These are phyloP conservation scores for Rhinolophus sinicus DNA, from an alignment of 2,113 vertebrate genomes.

Conservation along the genomic window DNA sequence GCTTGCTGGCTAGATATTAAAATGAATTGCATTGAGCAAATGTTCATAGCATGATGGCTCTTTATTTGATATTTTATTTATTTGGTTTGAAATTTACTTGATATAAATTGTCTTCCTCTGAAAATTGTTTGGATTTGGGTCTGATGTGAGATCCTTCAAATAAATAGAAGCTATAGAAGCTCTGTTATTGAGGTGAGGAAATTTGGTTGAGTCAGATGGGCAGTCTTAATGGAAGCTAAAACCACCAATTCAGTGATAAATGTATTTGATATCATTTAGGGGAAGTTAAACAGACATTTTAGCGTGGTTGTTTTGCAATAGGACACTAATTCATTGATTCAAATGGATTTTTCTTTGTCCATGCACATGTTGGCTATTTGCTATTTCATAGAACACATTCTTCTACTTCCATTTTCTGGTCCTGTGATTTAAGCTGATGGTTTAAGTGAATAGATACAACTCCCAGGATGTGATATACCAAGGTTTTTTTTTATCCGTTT, in stretches of 20 bases:
- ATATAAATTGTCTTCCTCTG: background rate
- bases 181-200: background rate
- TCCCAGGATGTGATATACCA: background rate
- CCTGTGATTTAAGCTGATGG: background rate
- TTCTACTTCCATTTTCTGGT: background rate
- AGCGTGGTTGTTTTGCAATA: background rate
- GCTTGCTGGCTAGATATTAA: background rate
- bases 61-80: conserved; percentile 12
- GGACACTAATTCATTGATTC: background rate
- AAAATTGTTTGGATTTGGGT: conserved; percentile 19
- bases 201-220: conserved; percentile 5
- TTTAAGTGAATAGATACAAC: background rate
- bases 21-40: background rate
- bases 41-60: background rate
- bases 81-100: conserved; percentile 44
- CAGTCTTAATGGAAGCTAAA: conserved; percentile 14
- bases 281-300: conserved; percentile 7
- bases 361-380: background rate
- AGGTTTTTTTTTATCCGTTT: background rate
- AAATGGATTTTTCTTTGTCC: conserved; percentile 34
- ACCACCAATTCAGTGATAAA: conserved; percentile 34
- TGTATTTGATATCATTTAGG: background rate
- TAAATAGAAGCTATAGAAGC: conserved; percentile 6
- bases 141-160: conserved; percentile 19
- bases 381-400: background rate